phyloP scores from a whole-genome alignment of 2,113 vertebrate species.

The Martes martes region DNA sequence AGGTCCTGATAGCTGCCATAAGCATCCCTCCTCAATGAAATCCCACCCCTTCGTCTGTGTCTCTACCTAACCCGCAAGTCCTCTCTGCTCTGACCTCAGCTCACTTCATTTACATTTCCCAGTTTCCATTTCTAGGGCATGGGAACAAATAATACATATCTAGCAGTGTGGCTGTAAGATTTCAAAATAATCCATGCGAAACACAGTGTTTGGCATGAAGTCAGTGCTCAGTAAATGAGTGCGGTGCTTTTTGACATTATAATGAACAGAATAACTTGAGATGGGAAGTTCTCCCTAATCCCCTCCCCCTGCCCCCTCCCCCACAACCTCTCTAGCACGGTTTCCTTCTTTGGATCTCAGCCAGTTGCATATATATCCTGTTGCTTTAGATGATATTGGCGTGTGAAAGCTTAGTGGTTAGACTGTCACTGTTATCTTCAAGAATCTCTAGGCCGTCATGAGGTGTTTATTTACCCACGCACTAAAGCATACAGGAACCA shows the following conservation, averaged over 20 bases:
- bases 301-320: neutral
- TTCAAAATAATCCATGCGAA: neutral
- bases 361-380: neutral
- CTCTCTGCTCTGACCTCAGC: neutral
- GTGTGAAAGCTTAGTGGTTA: neutral
- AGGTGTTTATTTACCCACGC: no score
- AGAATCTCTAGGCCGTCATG: neutral
- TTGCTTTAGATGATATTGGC: neutral
- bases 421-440: neutral
- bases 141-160: neutral
- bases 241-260: neutral
- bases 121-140: neutral
- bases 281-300: neutral
- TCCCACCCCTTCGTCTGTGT: rapidly evolving
- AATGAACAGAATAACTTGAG: neutral
- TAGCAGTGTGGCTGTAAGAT: neutral
- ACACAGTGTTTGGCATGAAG: neutral
- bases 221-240: neutral
- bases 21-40: neutral
- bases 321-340: neutral
- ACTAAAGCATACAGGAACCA: neutral
- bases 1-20: neutral
- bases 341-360: neutral
- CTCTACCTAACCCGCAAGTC: neutral
- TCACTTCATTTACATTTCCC: neutral